Conservation (phyloP, 2,888 invertebrate species). For the Phania funesta region DNA sequence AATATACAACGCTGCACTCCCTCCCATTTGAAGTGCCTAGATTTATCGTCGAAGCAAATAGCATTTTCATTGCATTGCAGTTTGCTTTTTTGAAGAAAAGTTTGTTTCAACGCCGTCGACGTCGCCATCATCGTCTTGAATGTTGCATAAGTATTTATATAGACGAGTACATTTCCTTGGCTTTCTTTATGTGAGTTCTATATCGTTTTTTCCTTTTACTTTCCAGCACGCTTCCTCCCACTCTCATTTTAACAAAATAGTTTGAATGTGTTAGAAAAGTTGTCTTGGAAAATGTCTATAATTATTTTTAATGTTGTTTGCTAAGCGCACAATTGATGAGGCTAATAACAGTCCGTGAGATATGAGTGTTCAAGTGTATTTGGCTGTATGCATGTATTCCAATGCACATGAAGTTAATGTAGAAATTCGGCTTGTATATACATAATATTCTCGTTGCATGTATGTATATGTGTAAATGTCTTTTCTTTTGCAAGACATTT, state of each 20-base stretch:
- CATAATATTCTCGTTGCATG: constrained; percentile 16
- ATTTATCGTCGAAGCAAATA: constrained; percentile 63
- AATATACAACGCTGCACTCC: constrained; percentile 28
- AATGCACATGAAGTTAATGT: neutral
- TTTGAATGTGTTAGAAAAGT: constrained; percentile 64
- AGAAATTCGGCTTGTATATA: too few species aligned
- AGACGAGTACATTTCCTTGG: constrained; percentile 16
- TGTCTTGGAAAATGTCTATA: constrained; percentile 67
- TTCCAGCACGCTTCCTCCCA: neutral
- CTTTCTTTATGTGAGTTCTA: constrained; percentile 22
- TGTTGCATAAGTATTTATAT: constrained; percentile 31
- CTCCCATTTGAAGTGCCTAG: constrained; percentile 50
- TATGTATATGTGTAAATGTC: constrained; percentile 32
- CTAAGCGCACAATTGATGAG: constrained; percentile 68
- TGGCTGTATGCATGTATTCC: neutral
- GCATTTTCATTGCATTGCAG: constrained; percentile 67
- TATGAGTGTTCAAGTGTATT: constrained; percentile 39
- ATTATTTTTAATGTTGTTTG: constrained; percentile 68
- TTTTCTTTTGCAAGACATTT: constrained; percentile 46
- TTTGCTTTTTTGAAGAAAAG: constrained; percentile 56
- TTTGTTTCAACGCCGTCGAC: constrained; percentile 53
- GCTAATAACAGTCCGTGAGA: constrained; percentile 67
- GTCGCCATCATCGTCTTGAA: constrained; percentile 46
- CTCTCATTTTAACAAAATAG: constrained; percentile 32
- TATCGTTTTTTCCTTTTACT: neutral